These are phyloP conservation scores for Xenopus laevis DNA, from an alignment of 2,113 vertebrate genomes.

Conservation along the genomic window DNA sequence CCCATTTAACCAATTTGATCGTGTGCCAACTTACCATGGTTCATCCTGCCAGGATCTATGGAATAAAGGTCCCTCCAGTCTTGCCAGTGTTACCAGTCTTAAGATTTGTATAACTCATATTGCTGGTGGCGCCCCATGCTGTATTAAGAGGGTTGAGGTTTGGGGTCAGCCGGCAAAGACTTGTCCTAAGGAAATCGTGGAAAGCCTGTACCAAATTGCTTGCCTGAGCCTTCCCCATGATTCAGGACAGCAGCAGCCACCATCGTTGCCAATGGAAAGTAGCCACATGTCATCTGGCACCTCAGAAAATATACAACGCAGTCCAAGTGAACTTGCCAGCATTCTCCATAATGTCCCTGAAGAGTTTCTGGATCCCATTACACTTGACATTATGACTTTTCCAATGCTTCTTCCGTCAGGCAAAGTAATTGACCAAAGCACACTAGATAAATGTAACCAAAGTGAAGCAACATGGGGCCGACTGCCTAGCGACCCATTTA, in stretches of 20 bases:
- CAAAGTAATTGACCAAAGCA: conserved; percentile 82
- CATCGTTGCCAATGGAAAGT: conserved; percentile 64
- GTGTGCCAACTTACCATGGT: conserved; percentile 56
- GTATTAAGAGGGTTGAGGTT: conserved; percentile 80
- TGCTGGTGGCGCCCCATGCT: conserved; percentile 68
- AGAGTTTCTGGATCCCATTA: conserved; percentile 91
- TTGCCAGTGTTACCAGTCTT: conserved; percentile 78
- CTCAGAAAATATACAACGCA: conserved; percentile 48
- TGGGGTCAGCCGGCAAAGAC: conserved; percentile 86
- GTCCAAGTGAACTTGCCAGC: conserved; percentile 56
- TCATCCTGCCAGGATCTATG: conserved; percentile 77
- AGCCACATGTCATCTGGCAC: conserved; percentile 54
- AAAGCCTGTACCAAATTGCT: conserved; percentile 67
- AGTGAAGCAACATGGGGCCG: conserved; percentile 89
- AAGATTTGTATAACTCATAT: conserved; percentile 78
- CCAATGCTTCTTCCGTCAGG: conserved; percentile 91
- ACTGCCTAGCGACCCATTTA: conserved; percentile 90
- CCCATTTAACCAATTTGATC: conserved; percentile 69
- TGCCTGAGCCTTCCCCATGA: conserved; percentile 59
- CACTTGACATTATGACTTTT: conserved; percentile 86
- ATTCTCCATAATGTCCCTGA: conserved; percentile 71
- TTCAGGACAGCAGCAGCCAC: conserved; percentile 45
- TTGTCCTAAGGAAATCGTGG: conserved; percentile 72
- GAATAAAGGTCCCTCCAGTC: conserved; percentile 76
- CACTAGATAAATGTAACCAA: conserved; percentile 85